Evolutionary conservation across 64 coral and sea anemone species (phyloP), one percentile per base, ranked within the genome.

Genomic region (Astreopora myriophthalma): DNA sequence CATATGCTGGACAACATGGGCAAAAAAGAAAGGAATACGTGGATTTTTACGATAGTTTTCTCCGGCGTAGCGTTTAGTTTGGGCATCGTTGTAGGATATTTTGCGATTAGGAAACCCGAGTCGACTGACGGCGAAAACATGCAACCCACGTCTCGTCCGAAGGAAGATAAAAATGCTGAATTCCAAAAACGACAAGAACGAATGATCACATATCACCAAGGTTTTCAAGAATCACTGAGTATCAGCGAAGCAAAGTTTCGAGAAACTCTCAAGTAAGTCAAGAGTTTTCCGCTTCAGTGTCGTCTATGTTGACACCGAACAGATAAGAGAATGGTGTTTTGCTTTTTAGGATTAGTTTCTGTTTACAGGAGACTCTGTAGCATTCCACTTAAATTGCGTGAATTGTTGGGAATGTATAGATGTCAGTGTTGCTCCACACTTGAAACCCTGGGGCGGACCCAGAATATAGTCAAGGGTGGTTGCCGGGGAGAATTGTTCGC

Each of bases 41-140:
- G 83, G 20, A 73, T 89, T 58, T 22, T 71, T 0, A 81, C 42
- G 11, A 89, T 88, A 25, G 74, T 91, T 46, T 51, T 44, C 14
- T 35, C 77, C 5, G 34, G 92, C 2, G 44, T 87, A 5, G 34
- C 72, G 2, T 81, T 95, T 11, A n/a, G 71, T 16, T 10, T 83
- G 27, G 94, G 94, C 16, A 80, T 95, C 39, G 11, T 95, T 4
- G 84, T 95, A 7, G 94, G 94, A 7, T 80, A 88, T 79, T 95
- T 95, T 28, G 82, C 38, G 0, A 65, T 85, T 11, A 55, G 27
- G 12, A 30, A 34, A 46, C 29, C 23, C 6, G 32, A 40, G 27
- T 55, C 64, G 40, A 51, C 48, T 1, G 44, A 51, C 11, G 25
- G 52, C 35, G 37, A 48, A 13, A 39, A 5, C 12, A 8, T 25